These are phyloP conservation scores for Gambusia affinis DNA, from an alignment of 2,113 vertebrate genomes.

Conservation along the genomic window DNA sequence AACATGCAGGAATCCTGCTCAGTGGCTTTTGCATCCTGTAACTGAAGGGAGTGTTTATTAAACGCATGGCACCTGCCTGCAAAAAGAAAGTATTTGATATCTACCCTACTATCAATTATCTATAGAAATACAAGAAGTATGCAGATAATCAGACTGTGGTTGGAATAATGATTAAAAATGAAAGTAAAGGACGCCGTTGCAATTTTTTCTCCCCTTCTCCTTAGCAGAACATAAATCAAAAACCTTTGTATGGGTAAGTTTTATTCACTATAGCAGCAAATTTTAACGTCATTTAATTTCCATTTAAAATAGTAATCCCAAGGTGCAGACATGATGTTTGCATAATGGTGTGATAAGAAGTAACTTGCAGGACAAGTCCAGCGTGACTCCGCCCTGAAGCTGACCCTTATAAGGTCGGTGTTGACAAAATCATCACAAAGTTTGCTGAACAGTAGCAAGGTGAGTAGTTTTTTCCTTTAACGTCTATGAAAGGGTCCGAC, in stretches of 20 bases:
- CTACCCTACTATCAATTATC: neutral
- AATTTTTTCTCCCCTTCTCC: no score
- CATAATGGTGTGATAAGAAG: neutral
- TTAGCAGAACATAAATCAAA: neutral
- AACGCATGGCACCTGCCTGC: neutral
- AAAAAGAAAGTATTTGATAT: neutral
- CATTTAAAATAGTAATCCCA: neutral
- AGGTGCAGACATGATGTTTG: neutral
- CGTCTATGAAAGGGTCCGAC: neutral
- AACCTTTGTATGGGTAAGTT: neutral
- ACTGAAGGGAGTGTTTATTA: neutral
- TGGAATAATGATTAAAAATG: neutral
- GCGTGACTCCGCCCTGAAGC: neutral
- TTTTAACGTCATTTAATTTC: neutral
- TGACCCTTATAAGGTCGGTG: neutral
- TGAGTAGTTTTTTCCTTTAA: neutral
- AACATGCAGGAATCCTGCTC: neutral
- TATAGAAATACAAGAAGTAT: neutral
- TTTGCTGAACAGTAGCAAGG: neutral
- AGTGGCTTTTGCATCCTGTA: neutral
- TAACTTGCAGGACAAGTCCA: slow-evolving; percentile 29
- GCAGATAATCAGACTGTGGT: neutral
- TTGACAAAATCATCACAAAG: neutral
- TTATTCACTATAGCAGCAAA: neutral
- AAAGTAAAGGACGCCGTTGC: neutral